Conservation (phyloP, 2,113 vertebrate genomes). For the Hydrolagus affinis region DNA sequence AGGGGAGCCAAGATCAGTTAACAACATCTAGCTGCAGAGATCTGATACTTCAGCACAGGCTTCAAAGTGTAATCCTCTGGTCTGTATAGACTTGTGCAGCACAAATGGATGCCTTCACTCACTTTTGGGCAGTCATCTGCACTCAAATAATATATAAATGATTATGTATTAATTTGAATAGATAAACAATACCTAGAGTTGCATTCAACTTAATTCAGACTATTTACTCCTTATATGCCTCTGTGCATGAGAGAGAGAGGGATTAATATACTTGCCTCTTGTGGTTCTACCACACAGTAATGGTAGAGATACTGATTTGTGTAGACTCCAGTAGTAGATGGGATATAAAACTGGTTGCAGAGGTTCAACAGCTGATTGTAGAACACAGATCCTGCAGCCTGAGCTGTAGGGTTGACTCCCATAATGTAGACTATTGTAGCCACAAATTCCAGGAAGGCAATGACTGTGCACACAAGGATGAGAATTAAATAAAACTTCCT, state of each 20-base stretch:
- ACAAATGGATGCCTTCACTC: too few species aligned
- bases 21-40: too few species aligned
- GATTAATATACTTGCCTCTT: constrained; percentile 64
- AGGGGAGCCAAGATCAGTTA: too few species aligned
- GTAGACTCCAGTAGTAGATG: constrained; percentile 57
- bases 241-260: background rate
- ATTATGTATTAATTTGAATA: too few species aligned
- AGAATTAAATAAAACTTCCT: constrained; percentile 64
- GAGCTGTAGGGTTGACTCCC: constrained; percentile 73
- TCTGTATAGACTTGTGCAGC: too few species aligned
- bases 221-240: background rate
- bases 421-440: constrained; percentile 77
- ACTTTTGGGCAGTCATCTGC: too few species aligned
- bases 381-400: constrained; percentile 67
- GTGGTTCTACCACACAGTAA: constrained; percentile 83
- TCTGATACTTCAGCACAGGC: too few species aligned
- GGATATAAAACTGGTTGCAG: constrained; percentile 68
- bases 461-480: constrained; percentile 62
- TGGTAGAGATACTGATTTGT: constrained; percentile 83
- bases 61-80: too few species aligned
- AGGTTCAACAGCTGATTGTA: constrained; percentile 63
- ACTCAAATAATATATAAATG: too few species aligned
- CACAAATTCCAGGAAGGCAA: constrained; percentile 68
- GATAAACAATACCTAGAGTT: too few species aligned
- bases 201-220: background rate